Conservation (phyloP, 2,888 invertebrate species). For the Sarcophaga carnaria region DNA sequence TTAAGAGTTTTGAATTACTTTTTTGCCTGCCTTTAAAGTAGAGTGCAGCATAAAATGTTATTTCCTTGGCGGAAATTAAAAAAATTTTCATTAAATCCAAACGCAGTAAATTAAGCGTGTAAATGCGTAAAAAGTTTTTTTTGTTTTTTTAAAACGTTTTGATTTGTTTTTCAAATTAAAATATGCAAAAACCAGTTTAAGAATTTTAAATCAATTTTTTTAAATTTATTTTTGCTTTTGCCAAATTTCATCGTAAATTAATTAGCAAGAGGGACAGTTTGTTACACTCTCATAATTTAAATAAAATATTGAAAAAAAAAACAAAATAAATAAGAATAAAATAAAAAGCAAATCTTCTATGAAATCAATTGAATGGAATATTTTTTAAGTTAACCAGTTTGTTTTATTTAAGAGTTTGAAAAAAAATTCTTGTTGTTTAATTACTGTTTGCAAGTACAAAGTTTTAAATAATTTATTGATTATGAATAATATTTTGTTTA, state of each 20-base stretch:
- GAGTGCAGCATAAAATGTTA: background rate
- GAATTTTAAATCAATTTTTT: background rate
- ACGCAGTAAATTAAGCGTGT: background rate
- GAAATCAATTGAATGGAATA: background rate
- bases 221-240: background rate
- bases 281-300: background rate
- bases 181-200: background rate
- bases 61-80: background rate
- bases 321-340: background rate
- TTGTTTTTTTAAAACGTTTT: background rate
- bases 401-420: no score
- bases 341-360: background rate
- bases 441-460: no score
- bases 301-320: background rate
- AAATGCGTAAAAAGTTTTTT: background rate
- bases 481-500: no score
- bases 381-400: background rate
- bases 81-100: background rate
- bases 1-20: no score
- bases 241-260: background rate
- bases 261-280: background rate
- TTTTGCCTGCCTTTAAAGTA: background rate
- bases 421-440: no score
- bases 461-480: no score
- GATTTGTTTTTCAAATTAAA: background rate